These are phyloP conservation scores for Rhynchonycteris naso DNA, from an alignment of 2,797 vertebrate genomes.

Conservation along the genomic window DNA sequence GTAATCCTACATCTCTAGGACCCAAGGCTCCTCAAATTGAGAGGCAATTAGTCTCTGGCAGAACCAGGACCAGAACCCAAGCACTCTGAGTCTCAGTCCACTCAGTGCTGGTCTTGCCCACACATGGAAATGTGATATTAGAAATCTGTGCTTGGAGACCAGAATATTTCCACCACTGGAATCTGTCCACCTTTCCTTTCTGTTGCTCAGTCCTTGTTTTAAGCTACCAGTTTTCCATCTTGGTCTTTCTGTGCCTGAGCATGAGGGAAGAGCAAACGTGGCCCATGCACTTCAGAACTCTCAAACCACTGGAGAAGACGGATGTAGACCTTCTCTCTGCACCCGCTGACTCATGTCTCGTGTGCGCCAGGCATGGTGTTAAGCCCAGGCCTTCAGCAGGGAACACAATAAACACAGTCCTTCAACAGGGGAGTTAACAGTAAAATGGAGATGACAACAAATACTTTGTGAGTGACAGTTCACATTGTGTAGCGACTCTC, in stretches of 20 bases:
- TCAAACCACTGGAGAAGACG: background rate
- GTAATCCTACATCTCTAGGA: background rate
- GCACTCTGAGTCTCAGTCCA: background rate
- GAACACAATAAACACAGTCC: background rate
- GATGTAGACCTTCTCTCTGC: background rate
- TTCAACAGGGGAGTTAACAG: background rate
- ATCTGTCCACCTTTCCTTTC: background rate
- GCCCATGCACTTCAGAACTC: background rate
- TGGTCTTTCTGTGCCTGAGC: background rate
- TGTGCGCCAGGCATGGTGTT: background rate
- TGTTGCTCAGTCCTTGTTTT: background rate
- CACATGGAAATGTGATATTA: background rate
- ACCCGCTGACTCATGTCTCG: background rate
- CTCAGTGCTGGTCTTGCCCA: background rate
- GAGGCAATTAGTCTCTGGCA: background rate
- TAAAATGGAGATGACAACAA: background rate
- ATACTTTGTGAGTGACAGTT: too few species aligned
- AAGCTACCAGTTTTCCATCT: background rate
- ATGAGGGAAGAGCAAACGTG: background rate
- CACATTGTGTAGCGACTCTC: rapidly evolving
- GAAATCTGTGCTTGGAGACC: background rate
- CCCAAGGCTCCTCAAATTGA: background rate
- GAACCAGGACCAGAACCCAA: background rate
- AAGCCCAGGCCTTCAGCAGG: background rate
- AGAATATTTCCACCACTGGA: background rate